Base-by-base conservation (phyloP, 2,113 vertebrate species). In the Malurus melanocephalus region DNA sequence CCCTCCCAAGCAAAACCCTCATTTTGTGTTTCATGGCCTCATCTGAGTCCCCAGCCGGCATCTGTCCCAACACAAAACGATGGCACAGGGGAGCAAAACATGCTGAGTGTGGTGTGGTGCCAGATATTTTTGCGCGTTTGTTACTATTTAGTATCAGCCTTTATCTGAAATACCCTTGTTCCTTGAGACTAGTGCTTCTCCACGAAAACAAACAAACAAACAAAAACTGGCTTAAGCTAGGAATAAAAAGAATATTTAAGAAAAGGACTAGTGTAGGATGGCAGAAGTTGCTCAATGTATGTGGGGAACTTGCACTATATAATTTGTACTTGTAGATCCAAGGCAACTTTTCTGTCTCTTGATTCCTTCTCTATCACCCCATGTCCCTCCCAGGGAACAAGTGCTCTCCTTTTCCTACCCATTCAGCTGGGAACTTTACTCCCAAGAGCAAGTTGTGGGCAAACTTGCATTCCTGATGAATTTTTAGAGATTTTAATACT, bases 401-500 rank as follows among this genome's bases (percentile, higher is more conserved):
- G 11, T 51, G 16, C 22, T 82, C 17, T 88, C 28, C 32, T 57
- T 10, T 87, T 88, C 38, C 49, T 83, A 24, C 20, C 43, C 32
- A 18, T 64, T 87, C 0, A 0, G 23, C 49, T 80, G 17, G 16
- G 65, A 94, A 64, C 62, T 75, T 88, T 46, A 42, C 40, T 92
- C 30, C 30, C 30, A 53, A 65, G 49, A 91, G 27, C 2, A 1
- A 26, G 57, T 16, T 78, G 49, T 86, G 80, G 49, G 49, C 72
- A 83, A 83, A 80, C 38, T 59, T 81, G 28, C 46, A 86, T 71
- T 90, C 69, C 57, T 81, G 85, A 59, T 67, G 32, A 86, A 57
- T 61, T 90, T 89, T 89, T 84, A 80, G 66, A 81, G 67, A 74
- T 85, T 94, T 93, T 82, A 79, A 67, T 93, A 76, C 21, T 11